Base-by-base conservation (phyloP, 2,113 vertebrate genomes). In the Beaufortia kweichowensis region DNA sequence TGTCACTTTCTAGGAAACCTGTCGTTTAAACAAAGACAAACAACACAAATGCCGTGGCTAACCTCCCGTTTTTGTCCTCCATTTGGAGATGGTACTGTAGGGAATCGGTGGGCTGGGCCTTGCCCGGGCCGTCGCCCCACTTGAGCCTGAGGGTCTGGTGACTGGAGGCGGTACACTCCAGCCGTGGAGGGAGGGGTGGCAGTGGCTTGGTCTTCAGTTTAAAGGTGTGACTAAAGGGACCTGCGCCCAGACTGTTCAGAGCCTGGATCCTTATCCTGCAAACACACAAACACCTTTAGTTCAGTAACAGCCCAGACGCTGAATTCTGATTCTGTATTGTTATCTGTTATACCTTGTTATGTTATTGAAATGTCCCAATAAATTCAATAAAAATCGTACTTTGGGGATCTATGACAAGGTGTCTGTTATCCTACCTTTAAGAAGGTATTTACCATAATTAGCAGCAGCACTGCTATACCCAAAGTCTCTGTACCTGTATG, bases 121-220 rank as follows among this genome's bases (percentile, higher is more conserved):
- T 96, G 67, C 89, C 82, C 24, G 93, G 91, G 66, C 95, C 97
- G 29, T 99, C 97, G 78, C 96, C 95, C 97, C 97, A 99, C 85
- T 98, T 99, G 82, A 99, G 93, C 90, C 95, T 94, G 86, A 99
- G 96, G 83, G 95, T 98, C 88, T 99, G 97, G 88, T 97, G 96
- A 91, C 92, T 95, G 90, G 94, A 97, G 26, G 94, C 95, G 41
- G 94, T 95, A 89, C 96, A 98, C 90, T 99, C 97, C 86, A 99
- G 92, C 53, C 96, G 95, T 61, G 97, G 97, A 1, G 97, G 96
- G 70, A 93, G 94, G 0, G 97, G 97, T 21, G 96, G 97, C 2
- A 98, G 92, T 80, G 97, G 96, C 85, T 97, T 98, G 31, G 97
- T 99, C 94, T 98, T 99, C 90, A 97, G 87, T 87, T 98, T 98